Conservation (phyloP, 2,888 invertebrate species). For the Melieria crassipennis region DNA sequence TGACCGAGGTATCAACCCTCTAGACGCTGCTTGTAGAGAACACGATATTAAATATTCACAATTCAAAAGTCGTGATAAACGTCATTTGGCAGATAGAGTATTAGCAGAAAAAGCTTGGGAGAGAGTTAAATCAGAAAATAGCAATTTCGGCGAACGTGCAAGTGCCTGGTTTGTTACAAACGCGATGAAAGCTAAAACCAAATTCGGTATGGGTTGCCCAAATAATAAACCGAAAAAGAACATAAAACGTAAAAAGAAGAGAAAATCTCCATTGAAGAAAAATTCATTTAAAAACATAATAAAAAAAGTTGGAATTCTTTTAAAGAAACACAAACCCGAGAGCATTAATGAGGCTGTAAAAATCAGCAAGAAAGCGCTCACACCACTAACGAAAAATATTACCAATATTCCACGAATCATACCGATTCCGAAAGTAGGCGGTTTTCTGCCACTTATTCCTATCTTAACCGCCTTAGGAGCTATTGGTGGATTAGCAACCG, state of each 20-base stretch:
- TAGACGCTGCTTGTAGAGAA: slow-evolving; percentile 35
- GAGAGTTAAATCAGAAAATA: slow-evolving; percentile 36
- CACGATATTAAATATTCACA: slow-evolving; percentile 39
- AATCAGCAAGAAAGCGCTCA: slow-evolving; percentile 38
- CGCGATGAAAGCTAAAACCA: slow-evolving; percentile 41
- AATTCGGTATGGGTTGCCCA: slow-evolving; percentile 39
- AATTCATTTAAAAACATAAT: slow-evolving; percentile 30
- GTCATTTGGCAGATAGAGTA: slow-evolving; percentile 10
- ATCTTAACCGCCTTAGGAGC: slow-evolving; percentile 51
- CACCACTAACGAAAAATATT: slow-evolving; percentile 30
- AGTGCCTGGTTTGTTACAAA: slow-evolving; percentile 36
- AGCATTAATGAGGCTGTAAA: slow-evolving; percentile 40
- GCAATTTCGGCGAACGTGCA: slow-evolving; percentile 35
- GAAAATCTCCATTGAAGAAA: slow-evolving; percentile 11
- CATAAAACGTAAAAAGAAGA: slow-evolving; percentile 19
- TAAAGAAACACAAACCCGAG: slow-evolving; percentile 36
- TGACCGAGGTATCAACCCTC: slow-evolving; percentile 45
- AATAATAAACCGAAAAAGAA: slow-evolving; percentile 11
- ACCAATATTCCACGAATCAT: slow-evolving; percentile 48
- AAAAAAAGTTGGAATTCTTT: slow-evolving; percentile 27
- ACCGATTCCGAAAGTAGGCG: slow-evolving; percentile 55
- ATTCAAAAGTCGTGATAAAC: slow-evolving; percentile 10
- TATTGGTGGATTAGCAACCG: slow-evolving; percentile 50
- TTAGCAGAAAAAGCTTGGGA: slow-evolving; percentile 40
- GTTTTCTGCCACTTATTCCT: slow-evolving; percentile 54